Evolutionary conservation across 2,797 vertebrate genomes (phyloP).

Genomic region (Catostomus latipinnis): DNA sequence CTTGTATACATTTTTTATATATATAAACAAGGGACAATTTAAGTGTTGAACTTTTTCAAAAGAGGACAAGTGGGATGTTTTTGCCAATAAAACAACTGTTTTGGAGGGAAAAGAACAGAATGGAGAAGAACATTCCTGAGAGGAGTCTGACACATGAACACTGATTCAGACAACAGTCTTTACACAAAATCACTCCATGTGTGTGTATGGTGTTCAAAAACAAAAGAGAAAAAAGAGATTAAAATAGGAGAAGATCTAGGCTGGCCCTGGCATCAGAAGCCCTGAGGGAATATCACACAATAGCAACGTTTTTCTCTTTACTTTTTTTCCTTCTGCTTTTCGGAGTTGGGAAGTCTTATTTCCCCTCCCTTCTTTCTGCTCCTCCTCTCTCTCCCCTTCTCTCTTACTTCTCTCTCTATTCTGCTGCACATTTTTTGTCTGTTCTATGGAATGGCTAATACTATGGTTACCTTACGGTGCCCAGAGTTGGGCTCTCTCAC

Average conservation of each 20-base stretch:
- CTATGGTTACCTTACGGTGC: constrained; percentile 71
- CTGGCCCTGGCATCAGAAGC: constrained; percentile 56
- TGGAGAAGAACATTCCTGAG: constrained; percentile 31
- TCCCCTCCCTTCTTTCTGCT: constrained; percentile 57
- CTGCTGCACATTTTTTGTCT: constrained; percentile 48
- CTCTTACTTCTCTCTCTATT: constrained; percentile 55
- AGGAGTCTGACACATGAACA: constrained; percentile 42
- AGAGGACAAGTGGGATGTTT: constrained; percentile 36
- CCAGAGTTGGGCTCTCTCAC: constrained; percentile 69
- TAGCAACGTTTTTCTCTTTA: constrained; percentile 60
- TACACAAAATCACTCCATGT: constrained; percentile 70
- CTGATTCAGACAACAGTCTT: constrained; percentile 49
- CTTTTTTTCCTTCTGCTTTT: constrained; percentile 43
- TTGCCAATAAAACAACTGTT: constrained; percentile 41
- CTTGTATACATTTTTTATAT: too few species aligned
- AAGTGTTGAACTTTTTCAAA: too few species aligned
- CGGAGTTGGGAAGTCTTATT: constrained; percentile 31
- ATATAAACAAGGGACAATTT: too few species aligned
- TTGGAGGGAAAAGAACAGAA: constrained; percentile 14
- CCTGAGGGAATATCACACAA: constrained; percentile 69
- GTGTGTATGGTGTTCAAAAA: constrained; percentile 67
- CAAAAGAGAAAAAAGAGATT: constrained; percentile 32
- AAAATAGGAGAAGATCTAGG: constrained; percentile 51
- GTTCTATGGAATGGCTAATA: constrained; percentile 72
- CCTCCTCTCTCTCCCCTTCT: constrained; percentile 61